A percentile compares a stretch with the other conserved stretches of the same genome.
Conservation (phyloP, 2,113 vertebrate species). For the Prunella fulvescens region DNA sequence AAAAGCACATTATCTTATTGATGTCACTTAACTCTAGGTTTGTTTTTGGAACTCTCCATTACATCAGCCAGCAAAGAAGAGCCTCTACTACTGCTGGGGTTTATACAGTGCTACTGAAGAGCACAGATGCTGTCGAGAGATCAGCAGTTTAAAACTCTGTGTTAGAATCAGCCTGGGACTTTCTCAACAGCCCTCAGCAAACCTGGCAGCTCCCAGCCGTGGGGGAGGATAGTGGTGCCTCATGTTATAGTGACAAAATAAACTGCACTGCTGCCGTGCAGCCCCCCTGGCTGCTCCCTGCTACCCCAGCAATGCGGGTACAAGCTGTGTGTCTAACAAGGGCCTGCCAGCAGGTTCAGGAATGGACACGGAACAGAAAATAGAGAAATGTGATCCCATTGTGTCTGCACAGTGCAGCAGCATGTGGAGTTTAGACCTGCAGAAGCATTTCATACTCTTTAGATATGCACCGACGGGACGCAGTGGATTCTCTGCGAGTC, state of each 20-base stretch:
- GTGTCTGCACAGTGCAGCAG: background rate
- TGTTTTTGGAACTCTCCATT: background rate
- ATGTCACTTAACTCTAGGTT: background rate
- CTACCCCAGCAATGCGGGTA: accelerated
- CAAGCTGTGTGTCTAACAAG: background rate
- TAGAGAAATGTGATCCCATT: background rate
- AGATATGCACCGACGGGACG: background rate
- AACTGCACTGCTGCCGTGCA: accelerated
- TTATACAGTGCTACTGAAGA: background rate
- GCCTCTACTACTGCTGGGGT: background rate
- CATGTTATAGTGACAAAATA: accelerated
- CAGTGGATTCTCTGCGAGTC: slow-evolving; percentile 41
- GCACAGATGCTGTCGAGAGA: background rate
- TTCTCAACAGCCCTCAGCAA: background rate
- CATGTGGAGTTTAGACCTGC: background rate
- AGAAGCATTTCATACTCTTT: background rate
- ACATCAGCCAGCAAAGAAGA: background rate
- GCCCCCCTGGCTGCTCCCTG: background rate
- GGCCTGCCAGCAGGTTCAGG: background rate
- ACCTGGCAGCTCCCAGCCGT: background rate
- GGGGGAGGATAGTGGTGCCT: background rate
- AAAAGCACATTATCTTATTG: background rate
- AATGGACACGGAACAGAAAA: background rate
- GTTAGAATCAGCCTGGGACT: background rate
- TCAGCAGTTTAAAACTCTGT: background rate